phyloP scores from a whole-genome alignment of 2,113 vertebrate genomes.

The Centropus unirufus region DNA sequence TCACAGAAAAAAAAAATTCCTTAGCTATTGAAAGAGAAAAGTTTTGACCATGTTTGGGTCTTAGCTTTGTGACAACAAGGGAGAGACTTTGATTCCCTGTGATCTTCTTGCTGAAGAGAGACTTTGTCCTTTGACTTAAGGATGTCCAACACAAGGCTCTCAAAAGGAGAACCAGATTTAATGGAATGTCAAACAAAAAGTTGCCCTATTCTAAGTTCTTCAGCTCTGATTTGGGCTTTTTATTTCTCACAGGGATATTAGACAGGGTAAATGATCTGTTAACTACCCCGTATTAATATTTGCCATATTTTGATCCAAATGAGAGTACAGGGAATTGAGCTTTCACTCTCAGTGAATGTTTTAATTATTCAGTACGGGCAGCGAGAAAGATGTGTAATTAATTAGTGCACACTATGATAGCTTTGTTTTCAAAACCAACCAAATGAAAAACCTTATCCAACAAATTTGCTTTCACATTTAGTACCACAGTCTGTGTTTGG shows the following conservation, averaged over 20 bases:
- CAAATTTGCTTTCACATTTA: not conserved
- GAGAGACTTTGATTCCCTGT: not conserved
- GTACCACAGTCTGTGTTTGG: not conserved
- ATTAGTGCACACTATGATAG: not conserved
- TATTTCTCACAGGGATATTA: not conserved
- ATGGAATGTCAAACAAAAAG: not conserved
- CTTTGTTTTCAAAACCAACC: not conserved
- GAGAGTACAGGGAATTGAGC: not conserved
- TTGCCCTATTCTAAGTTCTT: not conserved
- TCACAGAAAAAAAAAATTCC: not conserved
- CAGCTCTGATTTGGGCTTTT: not conserved
- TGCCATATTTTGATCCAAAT: not conserved
- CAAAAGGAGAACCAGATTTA: not conserved
- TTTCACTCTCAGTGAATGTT: not conserved
- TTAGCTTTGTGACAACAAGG: not conserved
- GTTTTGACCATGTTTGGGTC: not conserved
- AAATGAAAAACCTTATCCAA: not conserved
- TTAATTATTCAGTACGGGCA: not conserved
- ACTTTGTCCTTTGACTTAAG: not conserved
- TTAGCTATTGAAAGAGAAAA: not conserved
- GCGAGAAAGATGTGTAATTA: not conserved
- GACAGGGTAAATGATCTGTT: not conserved
- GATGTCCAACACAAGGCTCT: not conserved
- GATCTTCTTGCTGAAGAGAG: not conserved
- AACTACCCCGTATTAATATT: not conserved